These are phyloP conservation scores for Euplexia lucipara DNA, from an alignment of 2,888 invertebrate genomes.

Conservation along the genomic window DNA sequence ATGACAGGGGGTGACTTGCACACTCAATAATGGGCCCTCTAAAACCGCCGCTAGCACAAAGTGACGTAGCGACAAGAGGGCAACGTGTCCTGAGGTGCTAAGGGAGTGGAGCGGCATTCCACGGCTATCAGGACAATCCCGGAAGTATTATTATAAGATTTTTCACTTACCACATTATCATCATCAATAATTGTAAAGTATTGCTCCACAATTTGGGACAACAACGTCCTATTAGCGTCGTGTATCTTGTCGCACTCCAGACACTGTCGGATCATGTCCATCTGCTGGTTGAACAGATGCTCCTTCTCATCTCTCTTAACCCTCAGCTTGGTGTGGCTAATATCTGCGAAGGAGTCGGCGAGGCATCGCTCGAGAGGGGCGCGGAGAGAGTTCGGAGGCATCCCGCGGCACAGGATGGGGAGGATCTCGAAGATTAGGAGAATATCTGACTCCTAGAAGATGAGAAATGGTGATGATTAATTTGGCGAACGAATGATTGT, in stretches of 20 bases:
- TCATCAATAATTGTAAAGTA: slow-evolving; percentile 84
- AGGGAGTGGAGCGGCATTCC: too few species aligned
- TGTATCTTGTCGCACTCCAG: slow-evolving; percentile 89
- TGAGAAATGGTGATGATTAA: not conserved
- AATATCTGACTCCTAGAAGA: slow-evolving; percentile 86
- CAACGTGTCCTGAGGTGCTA: too few species aligned
- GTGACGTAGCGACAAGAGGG: too few species aligned
- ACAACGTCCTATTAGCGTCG: slow-evolving; percentile 90
- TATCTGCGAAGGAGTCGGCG: slow-evolving; percentile 73
- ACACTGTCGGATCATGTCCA: slow-evolving; percentile 79
- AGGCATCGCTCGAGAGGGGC: slow-evolving; percentile 89
- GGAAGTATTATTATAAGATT: not conserved
- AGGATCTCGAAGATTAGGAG: slow-evolving; percentile 88
- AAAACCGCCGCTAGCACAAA: too few species aligned
- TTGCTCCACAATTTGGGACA: slow-evolving; percentile 87
- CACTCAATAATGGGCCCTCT: too few species aligned
- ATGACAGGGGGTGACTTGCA: too few species aligned
- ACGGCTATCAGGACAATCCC: too few species aligned
- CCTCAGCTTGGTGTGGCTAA: slow-evolving; percentile 64
- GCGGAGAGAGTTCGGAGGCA: slow-evolving; percentile 91
- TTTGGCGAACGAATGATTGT: not conserved
- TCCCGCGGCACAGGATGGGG: slow-evolving; percentile 89
- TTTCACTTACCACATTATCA: slow-evolving; percentile 84
- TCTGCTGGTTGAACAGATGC: slow-evolving; percentile 73
- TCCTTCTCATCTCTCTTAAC: slow-evolving; percentile 60